phyloP scores from a whole-genome alignment of 1,140 invertebrate genomes.

The Drosophila tristis region DNA sequence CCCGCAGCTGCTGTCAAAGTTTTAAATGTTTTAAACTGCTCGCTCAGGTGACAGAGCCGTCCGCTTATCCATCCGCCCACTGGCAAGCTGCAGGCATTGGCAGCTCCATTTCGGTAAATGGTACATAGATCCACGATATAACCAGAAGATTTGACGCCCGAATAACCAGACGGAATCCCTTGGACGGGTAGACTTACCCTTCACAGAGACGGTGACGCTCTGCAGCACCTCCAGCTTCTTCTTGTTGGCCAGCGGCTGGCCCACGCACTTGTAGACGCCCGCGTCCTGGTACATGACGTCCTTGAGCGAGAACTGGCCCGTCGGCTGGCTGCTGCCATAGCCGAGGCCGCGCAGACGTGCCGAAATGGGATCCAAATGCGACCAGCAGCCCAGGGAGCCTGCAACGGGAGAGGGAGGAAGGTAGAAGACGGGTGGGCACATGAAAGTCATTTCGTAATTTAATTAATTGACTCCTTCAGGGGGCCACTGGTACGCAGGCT shows the following conservation, averaged over 20 bases:
- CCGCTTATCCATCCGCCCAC: constrained; percentile 9
- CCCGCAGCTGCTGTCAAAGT: constrained; percentile 75
- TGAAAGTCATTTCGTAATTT: constrained; percentile 69
- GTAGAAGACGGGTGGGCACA: constrained; percentile 1
- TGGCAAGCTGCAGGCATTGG: constrained; percentile 19
- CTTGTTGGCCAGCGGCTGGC: constrained; percentile 86
- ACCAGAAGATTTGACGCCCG: neutral
- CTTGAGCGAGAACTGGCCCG: constrained; percentile 87
- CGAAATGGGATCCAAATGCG: constrained; percentile 85
- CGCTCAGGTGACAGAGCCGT: constrained; percentile 59
- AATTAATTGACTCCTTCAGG: constrained; percentile 71
- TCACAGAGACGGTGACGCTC: constrained; percentile 84
- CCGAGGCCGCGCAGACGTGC: constrained; percentile 86
- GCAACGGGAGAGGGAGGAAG: constrained; percentile 6
- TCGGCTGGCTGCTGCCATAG: constrained; percentile 87
- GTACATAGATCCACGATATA: neutral
- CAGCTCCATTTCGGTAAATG: constrained; percentile 25
- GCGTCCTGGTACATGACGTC: constrained; percentile 91
- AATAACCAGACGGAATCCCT: too few relatives aligned
- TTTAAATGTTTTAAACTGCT: constrained; percentile 76
- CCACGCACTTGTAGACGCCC: constrained; percentile 90
- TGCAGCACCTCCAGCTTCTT: constrained; percentile 85
- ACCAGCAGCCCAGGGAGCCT: constrained; percentile 86
- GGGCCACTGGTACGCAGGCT: constrained; percentile 62
- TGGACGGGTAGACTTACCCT: constrained; percentile 79